Conservation (phyloP, 2,797 vertebrate genomes). For the Pygocentrus nattereri region DNA sequence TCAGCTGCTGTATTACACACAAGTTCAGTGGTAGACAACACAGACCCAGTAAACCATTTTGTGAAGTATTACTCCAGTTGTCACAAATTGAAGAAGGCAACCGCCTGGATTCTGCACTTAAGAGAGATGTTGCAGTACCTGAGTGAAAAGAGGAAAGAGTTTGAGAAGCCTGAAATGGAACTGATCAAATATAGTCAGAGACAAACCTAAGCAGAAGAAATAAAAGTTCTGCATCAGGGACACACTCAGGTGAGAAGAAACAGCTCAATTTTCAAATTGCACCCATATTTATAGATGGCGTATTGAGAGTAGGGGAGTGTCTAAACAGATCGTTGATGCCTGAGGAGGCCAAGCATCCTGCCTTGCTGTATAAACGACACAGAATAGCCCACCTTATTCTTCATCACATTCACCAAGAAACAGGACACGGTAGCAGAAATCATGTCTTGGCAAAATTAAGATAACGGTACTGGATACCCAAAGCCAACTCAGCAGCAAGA, state of each 20-base stretch:
- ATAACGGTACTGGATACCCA: not conserved
- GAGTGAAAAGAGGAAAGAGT: not conserved
- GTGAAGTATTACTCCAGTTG: no score
- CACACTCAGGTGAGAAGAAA: not conserved
- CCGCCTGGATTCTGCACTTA: not conserved
- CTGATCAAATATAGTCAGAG: not conserved
- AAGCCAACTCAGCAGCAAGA: not conserved
- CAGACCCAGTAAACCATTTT: no score
- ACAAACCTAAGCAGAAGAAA: not conserved
- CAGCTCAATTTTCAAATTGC: not conserved
- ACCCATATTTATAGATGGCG: no score
- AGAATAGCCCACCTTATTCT: not conserved
- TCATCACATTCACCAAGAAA: not conserved
- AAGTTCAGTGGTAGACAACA: no score
- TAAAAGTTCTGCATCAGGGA: not conserved
- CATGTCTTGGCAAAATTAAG: not conserved
- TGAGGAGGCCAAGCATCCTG: not conserved
- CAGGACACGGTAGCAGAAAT: not conserved
- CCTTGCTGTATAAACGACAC: not conserved
- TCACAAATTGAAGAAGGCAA: conserved; percentile 9
- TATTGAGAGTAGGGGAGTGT: no score
- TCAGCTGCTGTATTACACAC: no score
- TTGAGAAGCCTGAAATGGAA: not conserved
- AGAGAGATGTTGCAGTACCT: not conserved
- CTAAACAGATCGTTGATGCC: no score